Evolutionary conservation across 2,888 invertebrate species (phyloP).

Genomic region (Stomorhina lunata): DNA sequence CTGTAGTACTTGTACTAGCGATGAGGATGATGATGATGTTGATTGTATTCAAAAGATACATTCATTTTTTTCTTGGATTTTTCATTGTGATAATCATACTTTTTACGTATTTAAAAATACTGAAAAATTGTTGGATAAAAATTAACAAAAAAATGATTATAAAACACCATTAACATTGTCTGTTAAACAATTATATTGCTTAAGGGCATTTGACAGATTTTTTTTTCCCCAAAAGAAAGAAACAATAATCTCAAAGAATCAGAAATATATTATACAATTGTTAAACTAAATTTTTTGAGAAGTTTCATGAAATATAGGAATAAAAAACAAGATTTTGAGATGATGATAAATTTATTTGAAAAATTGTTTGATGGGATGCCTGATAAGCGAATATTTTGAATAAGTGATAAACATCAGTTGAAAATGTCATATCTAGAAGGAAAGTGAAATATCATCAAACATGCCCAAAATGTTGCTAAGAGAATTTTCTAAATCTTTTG

Average conservation of each 20-base stretch:
- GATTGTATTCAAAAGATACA: conserved; percentile 66
- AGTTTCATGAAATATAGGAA: no score
- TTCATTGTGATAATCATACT: conserved; percentile 56
- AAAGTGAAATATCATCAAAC: no score
- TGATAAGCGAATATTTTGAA: no score
- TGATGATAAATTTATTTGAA: no score
- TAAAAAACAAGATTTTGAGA: no score
- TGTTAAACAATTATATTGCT: conserved; percentile 73
- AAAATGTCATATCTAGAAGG: no score
- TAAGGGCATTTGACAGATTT: conserved; percentile 53
- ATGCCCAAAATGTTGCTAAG: no score
- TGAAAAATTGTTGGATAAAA: conserved; percentile 9
- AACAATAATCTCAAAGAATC: background rate
- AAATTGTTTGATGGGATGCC: no score
- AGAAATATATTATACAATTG: background rate
- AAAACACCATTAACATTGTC: conserved; percentile 70
- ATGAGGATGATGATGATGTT: conserved; percentile 57
- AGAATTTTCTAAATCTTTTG: no score
- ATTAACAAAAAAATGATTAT: background rate
- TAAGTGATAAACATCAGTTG: no score
- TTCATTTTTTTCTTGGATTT: conserved; percentile 31
- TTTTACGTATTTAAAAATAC: conserved; percentile 33
- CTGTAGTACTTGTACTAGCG: conserved; percentile 39
- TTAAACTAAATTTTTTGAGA: conserved; percentile 11
- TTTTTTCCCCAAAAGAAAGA: background rate